phyloP scores from a whole-genome alignment of 2,113 vertebrate genomes.

The Phalacrocorax pelagicus region DNA sequence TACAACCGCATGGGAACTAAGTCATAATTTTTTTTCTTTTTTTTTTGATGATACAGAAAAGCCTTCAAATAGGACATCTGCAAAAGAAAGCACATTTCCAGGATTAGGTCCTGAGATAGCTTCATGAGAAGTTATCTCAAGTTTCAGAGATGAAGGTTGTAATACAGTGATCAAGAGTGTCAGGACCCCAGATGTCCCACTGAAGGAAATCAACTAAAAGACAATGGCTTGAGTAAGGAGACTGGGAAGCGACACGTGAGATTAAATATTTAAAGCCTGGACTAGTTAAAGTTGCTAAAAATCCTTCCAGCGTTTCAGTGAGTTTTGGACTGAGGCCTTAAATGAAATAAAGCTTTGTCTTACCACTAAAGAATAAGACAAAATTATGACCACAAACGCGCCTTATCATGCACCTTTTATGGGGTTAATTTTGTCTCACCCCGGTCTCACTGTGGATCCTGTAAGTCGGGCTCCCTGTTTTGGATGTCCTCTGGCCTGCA shows the following conservation, averaged over 20 bases:
- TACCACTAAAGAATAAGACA: neutral
- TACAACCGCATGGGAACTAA: neutral
- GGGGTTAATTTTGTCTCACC: neutral
- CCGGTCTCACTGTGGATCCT: neutral
- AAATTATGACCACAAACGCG: neutral
- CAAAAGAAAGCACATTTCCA: neutral
- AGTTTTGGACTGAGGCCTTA: neutral
- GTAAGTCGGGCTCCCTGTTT: neutral
- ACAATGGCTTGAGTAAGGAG: neutral
- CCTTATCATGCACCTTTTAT: neutral
- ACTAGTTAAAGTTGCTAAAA: neutral
- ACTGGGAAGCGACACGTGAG: accelerated
- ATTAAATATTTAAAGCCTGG: neutral
- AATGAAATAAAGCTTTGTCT: neutral
- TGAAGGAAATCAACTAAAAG: neutral
- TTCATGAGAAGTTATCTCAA: neutral
- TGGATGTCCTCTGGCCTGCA: too few relatives aligned
- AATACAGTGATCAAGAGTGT: neutral
- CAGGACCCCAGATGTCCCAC: neutral
- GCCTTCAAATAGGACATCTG: neutral
- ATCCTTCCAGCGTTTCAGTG: neutral
- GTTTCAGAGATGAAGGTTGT: neutral
- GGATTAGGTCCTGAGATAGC: neutral
- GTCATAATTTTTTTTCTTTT: neutral
- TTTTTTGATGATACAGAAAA: neutral